A percentile compares a stretch with the other conserved stretches of the same genome.
These are phyloP conservation scores for Hemitrygon akajei DNA, from an alignment of 2,797 vertebrate species.

Conservation along the genomic window DNA sequence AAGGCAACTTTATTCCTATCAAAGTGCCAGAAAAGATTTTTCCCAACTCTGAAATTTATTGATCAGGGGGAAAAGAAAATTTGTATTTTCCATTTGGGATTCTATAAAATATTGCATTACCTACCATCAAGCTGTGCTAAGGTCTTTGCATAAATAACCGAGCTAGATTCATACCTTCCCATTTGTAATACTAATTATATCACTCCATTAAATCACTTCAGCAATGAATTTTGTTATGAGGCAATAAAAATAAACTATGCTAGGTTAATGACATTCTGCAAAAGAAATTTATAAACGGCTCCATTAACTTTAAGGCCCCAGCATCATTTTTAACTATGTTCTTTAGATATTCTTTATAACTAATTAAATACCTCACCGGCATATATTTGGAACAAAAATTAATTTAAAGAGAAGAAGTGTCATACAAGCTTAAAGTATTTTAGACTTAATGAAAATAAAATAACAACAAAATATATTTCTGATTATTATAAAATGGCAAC, in stretches of 20 bases:
- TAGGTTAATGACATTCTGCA: neutral
- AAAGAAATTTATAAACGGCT: neutral
- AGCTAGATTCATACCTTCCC: neutral
- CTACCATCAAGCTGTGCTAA: neutral
- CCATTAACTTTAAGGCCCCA: neutral
- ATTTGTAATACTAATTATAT: conserved; percentile 17
- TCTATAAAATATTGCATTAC: neutral
- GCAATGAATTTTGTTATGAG: neutral
- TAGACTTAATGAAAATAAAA: neutral
- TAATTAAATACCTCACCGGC: neutral
- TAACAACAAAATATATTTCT: neutral
- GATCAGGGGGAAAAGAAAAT: neutral
- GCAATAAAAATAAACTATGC: conserved; percentile 13
- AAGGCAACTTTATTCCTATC: neutral
- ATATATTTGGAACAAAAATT: neutral
- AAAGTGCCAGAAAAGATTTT: no score
- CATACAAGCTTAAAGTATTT: neutral
- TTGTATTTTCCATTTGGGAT: no score
- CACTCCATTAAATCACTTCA: neutral
- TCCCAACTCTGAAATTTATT: neutral
- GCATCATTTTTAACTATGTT: neutral
- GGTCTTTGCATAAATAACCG: no score
- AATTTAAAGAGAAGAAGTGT: neutral
- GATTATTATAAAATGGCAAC: neutral
- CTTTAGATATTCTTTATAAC: neutral